Conservation (phyloP, 2,113 vertebrate species). For the Oreochromis spilurus region DNA sequence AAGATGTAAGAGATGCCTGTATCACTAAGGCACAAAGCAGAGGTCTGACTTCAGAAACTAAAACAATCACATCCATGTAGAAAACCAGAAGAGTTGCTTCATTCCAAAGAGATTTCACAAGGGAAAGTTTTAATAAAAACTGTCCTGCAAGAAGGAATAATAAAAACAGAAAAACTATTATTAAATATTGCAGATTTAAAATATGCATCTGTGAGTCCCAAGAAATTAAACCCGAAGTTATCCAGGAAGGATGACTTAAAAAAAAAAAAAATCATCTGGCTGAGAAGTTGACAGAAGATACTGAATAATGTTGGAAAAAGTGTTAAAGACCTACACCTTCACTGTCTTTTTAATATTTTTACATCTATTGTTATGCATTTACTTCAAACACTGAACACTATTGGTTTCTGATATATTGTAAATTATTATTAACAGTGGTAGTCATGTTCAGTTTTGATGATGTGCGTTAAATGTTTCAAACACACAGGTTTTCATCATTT, state of each 20-base stretch:
- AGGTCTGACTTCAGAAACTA: not conserved
- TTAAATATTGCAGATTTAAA: too few relatives aligned
- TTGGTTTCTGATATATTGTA: not conserved
- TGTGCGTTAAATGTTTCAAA: not conserved
- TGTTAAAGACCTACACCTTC: not conserved
- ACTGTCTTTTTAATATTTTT: too few relatives aligned
- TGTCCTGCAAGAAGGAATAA: too few relatives aligned
- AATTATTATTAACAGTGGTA: not conserved
- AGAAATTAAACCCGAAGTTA: too few relatives aligned
- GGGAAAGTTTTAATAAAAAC: too few relatives aligned
- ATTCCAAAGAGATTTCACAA: not conserved
- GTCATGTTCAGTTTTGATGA: not conserved
- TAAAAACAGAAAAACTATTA: too few relatives aligned
- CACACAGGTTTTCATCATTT: rapidly evolving
- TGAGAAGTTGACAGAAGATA: rapidly evolving
- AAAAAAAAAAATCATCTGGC: rapidly evolving
- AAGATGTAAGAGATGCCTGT: rapidly evolving
- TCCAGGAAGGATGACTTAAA: too few relatives aligned
- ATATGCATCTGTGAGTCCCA: too few relatives aligned
- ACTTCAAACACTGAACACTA: rapidly evolving
- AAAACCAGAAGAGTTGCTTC: not conserved
- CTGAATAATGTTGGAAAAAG: rapidly evolving
- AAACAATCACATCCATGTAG: not conserved
- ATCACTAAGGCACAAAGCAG: not conserved
- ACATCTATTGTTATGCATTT: not conserved